Percentiles rank a stretch among this genome's conserved stretches.
phyloP scores from a whole-genome alignment of 92 coral and sea anemone genomes.

The Scolanthus callimorphus region DNA sequence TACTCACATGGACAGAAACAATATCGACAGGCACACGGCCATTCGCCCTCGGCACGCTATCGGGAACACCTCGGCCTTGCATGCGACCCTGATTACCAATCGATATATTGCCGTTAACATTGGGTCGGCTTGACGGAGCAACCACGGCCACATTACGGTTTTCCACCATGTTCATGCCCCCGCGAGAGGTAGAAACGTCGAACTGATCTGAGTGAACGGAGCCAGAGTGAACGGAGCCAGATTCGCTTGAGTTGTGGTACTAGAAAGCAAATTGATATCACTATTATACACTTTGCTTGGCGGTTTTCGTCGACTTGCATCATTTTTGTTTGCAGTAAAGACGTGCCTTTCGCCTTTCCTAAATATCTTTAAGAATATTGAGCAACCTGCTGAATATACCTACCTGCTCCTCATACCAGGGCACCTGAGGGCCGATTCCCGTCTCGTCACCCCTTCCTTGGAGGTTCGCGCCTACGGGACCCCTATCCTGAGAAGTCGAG shows the following conservation, averaged over 20 bases:
- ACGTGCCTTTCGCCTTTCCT: too few relatives aligned
- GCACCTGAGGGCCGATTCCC: too few relatives aligned
- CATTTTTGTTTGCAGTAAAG: too few relatives aligned
- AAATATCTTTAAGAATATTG: too few relatives aligned
- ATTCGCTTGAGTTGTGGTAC: conserved; percentile 22
- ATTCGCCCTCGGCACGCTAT: conserved; percentile 5
- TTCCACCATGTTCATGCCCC: too few relatives aligned
- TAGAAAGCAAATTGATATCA: background rate
- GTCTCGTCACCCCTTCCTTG: too few relatives aligned
- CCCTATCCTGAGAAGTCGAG: too few relatives aligned
- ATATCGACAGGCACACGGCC: conserved; percentile 12
- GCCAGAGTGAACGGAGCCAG: too few relatives aligned
- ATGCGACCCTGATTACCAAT: conserved; percentile 4
- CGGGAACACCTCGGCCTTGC: conserved; percentile 1
- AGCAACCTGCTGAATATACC: background rate
- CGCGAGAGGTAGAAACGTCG: conserved; percentile 4
- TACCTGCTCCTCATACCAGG: conserved; percentile 92
- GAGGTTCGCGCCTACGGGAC: too few relatives aligned
- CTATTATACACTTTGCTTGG: too few relatives aligned
- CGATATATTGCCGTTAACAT: conserved; percentile 17
- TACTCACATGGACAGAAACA: background rate
- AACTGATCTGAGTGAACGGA: conserved; percentile 17
- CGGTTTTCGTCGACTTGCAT: too few relatives aligned
- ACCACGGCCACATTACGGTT: conserved; percentile 7
- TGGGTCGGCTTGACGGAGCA: conserved; percentile 16